A percentile compares a stretch with the other conserved stretches of the same genome.
phyloP scores from a whole-genome alignment of 2,797 vertebrate genomes.

The Eospalax fontanierii region DNA sequence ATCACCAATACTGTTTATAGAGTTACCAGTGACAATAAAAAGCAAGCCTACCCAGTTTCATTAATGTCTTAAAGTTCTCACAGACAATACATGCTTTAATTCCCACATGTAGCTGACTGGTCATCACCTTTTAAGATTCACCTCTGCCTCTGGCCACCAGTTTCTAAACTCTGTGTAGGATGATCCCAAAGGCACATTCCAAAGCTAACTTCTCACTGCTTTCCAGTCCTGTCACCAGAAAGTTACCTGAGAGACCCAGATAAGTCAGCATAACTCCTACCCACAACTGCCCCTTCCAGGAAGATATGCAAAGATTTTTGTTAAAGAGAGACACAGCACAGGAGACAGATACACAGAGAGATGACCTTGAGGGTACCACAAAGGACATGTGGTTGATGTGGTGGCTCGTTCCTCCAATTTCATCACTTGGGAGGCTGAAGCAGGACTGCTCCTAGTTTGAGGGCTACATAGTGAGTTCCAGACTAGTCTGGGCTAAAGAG shows the following conservation, averaged over 20 bases:
- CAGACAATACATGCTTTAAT: neutral
- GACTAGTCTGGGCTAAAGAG: neutral
- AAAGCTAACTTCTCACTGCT: conserved; percentile 48
- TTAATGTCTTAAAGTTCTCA: conserved; percentile 49
- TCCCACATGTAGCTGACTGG: neutral
- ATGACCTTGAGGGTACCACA: neutral
- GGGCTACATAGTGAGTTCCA: neutral
- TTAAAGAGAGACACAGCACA: neutral
- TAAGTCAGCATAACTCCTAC: neutral
- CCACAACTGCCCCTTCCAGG: neutral
- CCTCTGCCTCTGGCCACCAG: conserved; percentile 56
- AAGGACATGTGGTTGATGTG: neutral
- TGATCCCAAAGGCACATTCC: neutral
- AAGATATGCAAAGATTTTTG: neutral
- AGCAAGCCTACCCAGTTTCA: conserved; percentile 54
- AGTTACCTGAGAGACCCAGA: neutral
- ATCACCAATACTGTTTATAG: conserved; percentile 31
- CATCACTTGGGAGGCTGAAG: neutral
- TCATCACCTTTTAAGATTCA: conserved; percentile 49
- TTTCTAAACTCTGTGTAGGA: conserved; percentile 40
- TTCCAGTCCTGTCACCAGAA: neutral
- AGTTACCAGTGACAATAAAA: conserved; percentile 26
- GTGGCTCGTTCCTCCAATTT: neutral
- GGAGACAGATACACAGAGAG: neutral
- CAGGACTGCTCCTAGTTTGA: neutral